Percentiles rank a stretch among this genome's conserved stretches.
Evolutionary conservation across 2,113 vertebrate genomes (phyloP).

Genomic region (Mandrillus leucophaeus): DNA sequence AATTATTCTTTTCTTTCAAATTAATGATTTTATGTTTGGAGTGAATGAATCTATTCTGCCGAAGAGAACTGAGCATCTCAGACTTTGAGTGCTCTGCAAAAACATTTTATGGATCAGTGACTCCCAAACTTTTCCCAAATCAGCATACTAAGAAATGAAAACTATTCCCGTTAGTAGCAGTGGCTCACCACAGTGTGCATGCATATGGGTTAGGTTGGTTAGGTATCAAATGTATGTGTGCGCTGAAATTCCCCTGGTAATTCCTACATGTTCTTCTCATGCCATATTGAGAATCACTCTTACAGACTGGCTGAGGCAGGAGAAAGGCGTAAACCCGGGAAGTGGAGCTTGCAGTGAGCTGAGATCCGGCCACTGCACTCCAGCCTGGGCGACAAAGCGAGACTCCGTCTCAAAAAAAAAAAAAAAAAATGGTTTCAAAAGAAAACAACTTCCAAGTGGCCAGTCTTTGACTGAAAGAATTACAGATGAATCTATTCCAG

Average conservation of each 20-base stretch:
- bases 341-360: too few species aligned
- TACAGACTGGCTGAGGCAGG: not conserved
- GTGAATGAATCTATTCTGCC: not conserved
- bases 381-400: too few species aligned
- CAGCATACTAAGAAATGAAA: not conserved
- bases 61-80: not conserved
- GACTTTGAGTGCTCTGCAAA: not conserved
- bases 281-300: not conserved
- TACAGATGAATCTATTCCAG: not conserved
- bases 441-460: not conserved
- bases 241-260: not conserved
- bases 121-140: not conserved
- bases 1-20: not conserved
- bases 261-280: not conserved
- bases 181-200: not conserved
- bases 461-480: not conserved
- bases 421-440: not conserved
- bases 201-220: not conserved
- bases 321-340: too few species aligned
- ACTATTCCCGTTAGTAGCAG: not conserved
- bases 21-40: not conserved
- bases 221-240: not conserved
- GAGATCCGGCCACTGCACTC: too few species aligned
- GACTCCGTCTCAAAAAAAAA: too few species aligned
- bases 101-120: not conserved